phyloP scores from a whole-genome alignment of 2,888 invertebrate species.

The Dermolepida albohirtum region DNA sequence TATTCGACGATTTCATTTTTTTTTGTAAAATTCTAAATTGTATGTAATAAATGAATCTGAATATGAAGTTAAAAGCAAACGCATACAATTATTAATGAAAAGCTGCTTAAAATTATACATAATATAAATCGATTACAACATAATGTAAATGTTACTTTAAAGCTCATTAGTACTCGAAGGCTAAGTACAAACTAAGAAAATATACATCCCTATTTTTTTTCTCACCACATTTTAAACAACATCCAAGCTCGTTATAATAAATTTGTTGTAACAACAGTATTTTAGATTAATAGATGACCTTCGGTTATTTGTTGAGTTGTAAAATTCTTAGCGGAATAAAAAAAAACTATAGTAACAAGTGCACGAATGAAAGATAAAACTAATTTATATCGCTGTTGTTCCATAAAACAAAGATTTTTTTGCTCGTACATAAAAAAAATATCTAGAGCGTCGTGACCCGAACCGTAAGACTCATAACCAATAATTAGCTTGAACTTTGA shows the following conservation, averaged over 20 bases:
- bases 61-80: too few species aligned
- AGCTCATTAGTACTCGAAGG: too few species aligned
- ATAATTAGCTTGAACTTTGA: slow-evolving; percentile 49
- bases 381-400: slow-evolving; percentile 20
- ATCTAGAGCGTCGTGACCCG: slow-evolving; percentile 36
- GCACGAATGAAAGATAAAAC: slow-evolving; percentile 27
- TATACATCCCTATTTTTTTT: neutral
- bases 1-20: too few species aligned
- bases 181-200: too few species aligned
- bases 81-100: too few species aligned
- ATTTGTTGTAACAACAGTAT: slow-evolving; percentile 4
- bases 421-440: slow-evolving; percentile 17
- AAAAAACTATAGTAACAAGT: slow-evolving; percentile 1
- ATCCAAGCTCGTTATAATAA: neutral
- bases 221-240: neutral
- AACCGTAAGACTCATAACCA: slow-evolving; percentile 35
- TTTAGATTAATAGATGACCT: neutral
- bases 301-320: slow-evolving; percentile 9
- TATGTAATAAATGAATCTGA: too few species aligned
- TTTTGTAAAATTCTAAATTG: too few species aligned
- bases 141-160: too few species aligned
- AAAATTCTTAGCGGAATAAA: neutral
- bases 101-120: too few species aligned
- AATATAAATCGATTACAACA: too few species aligned
- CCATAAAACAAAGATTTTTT: neutral